Percentiles rank a stretch among this genome's conserved stretches.
Conservation (phyloP, 2,113 vertebrate genomes). For the Indicator indicator region DNA sequence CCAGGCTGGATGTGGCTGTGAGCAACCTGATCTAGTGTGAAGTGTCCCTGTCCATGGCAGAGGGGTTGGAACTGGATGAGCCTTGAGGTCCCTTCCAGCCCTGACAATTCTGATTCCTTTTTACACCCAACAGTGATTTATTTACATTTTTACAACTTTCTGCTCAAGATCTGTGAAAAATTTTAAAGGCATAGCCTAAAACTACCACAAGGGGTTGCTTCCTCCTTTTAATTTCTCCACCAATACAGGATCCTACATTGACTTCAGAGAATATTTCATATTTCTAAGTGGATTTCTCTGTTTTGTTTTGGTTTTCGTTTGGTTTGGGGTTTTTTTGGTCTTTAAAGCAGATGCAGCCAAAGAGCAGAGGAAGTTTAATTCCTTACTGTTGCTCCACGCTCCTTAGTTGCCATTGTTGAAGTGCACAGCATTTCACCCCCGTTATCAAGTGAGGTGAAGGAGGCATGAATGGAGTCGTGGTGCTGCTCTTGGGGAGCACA, state of each 20-base stretch:
- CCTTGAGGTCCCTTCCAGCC: too few species aligned
- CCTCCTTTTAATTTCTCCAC: not conserved
- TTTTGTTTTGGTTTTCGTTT: not conserved
- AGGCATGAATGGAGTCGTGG: not conserved
- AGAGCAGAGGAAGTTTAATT: not conserved
- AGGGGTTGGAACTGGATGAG: too few species aligned
- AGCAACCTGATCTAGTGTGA: too few species aligned
- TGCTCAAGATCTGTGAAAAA: too few species aligned
- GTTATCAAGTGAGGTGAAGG: not conserved
- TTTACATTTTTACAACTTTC: too few species aligned
- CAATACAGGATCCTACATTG: accelerated
- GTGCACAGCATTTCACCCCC: not conserved
- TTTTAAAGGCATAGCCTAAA: too few species aligned
- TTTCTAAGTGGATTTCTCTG: not conserved
- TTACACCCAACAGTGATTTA: too few species aligned
- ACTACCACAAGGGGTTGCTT: too few species aligned
- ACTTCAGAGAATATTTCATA: not conserved
- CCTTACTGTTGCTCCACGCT: not conserved
- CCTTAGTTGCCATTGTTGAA: not conserved
- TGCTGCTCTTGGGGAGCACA: not conserved
- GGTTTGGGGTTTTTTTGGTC: not conserved
- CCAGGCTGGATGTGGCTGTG: too few species aligned
- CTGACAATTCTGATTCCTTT: too few species aligned
- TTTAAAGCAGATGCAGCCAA: not conserved
- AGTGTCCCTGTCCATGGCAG: too few species aligned